A percentile compares a stretch with the other conserved stretches of the same genome.
These are phyloP conservation scores for Amblyornis subalaris DNA, from an alignment of 2,113 vertebrate species.

Conservation along the genomic window DNA sequence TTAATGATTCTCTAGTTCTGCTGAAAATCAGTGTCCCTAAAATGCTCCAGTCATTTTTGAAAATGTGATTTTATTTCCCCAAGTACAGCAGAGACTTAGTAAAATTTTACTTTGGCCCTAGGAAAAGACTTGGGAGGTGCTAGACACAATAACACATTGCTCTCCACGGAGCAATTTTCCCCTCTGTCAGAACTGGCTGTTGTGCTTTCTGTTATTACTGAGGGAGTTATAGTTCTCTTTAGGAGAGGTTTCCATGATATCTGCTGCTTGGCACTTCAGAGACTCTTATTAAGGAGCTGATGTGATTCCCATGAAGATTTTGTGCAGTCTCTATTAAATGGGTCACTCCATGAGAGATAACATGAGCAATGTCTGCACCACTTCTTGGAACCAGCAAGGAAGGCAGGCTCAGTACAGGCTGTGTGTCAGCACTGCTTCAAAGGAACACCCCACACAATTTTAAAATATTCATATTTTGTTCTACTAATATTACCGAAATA, in stretches of 20 bases:
- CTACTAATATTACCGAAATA: not conserved
- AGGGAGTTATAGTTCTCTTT: not conserved
- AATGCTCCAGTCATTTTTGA: not conserved
- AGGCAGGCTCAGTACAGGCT: not conserved
- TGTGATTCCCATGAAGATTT: not conserved
- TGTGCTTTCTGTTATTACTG: conserved; percentile 18
- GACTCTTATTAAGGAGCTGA: not conserved
- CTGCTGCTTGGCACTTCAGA: not conserved
- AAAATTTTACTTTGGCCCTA: not conserved
- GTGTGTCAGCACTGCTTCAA: not conserved
- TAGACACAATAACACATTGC: not conserved
- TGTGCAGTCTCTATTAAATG: not conserved
- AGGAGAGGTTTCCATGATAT: not conserved
- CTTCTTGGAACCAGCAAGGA: not conserved
- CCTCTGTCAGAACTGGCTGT: not conserved
- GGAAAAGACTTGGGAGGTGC: not conserved
- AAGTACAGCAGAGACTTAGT: not conserved
- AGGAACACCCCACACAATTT: not conserved
- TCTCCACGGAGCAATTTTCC: not conserved
- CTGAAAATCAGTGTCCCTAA: not conserved
- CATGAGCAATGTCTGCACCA: not conserved
- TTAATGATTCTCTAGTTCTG: not conserved
- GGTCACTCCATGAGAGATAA: not conserved
- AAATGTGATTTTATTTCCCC: not conserved
- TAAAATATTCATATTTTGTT: not conserved